Base-by-base conservation (phyloP, 2,113 vertebrate genomes). In the Cephalopholis sonnerati region DNA sequence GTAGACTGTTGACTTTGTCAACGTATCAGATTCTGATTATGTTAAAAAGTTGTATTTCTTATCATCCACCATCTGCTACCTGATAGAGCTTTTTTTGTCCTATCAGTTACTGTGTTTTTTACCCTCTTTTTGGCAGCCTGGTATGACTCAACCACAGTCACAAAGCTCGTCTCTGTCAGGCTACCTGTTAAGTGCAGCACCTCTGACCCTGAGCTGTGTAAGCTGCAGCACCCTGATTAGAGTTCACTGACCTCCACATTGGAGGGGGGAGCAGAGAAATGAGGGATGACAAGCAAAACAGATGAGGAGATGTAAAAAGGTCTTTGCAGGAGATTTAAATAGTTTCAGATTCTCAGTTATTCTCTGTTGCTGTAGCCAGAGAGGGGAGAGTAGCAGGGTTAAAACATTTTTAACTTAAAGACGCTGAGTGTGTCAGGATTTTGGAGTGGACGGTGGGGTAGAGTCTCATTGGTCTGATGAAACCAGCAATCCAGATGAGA, bases 221-320 rank as follows among this genome's bases (percentile, higher is more conserved):
- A 85, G 67, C 86, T 66, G 53, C 59, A 70, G 76, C 66, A 24
- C 29, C 74, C 65, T 74, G 83, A 88, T 67, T 48, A 77, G 54
- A 85, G 81, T 68, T 88, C 81, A 62, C 46, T 63, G 87, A 92
- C 74, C 85, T 74, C 71, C 11, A 6, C 87, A 82, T 83, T 59
- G 50, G 29, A 75, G n/a, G 57, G 50, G 48, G 24, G 15, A 36
- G 76, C 13, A 68, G 57, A 82, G 63, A 82, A 70, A 32, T 54
- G 61, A 41, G 39, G 5, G 46, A 66, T 73, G 83, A 84, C 67
- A 78, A 78, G 53, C 39, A 61, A 84, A 87, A 82, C 69, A 78
- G n/a, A 73, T 74, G 65, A 84, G 32, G 53, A 67, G 48, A 84
- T 71, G 66, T 50, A 70, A 81, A 75, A 65, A 75, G 55, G 20